A percentile compares a stretch with the other conserved stretches of the same genome.
phyloP scores from a whole-genome alignment of 2,113 vertebrate species.

The Glaucidium brasilianum region DNA sequence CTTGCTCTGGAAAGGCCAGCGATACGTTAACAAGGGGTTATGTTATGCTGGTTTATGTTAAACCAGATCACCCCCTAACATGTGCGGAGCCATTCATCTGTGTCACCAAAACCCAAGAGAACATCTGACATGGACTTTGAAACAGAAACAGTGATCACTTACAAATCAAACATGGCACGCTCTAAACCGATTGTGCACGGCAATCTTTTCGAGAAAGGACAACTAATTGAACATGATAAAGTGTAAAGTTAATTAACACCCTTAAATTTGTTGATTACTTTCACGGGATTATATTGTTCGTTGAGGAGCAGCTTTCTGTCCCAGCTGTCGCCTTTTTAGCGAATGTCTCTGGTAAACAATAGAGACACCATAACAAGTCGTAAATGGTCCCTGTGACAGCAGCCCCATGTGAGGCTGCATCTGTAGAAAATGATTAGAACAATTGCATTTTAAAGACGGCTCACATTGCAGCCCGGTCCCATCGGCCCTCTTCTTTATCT shows the following conservation, averaged over 20 bases:
- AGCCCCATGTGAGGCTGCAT: conserved; percentile 91
- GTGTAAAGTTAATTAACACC: conserved; percentile 99
- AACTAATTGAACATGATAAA: conserved; percentile 99
- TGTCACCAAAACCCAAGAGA: conserved; percentile 85
- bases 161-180: conserved; percentile 91
- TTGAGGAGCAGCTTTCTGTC: conserved; percentile 86
- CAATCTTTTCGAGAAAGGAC: conserved; percentile 86
- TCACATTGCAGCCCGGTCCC: conserved; percentile 83
- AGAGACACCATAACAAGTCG: conserved; percentile 88
- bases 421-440: conserved; percentile 97
- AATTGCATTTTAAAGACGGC: conserved; percentile 96
- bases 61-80: conserved; percentile 82
- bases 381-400: conserved; percentile 89
- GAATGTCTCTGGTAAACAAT: conserved; percentile 89
- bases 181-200: conserved; percentile 88
- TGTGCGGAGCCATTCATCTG: conserved; percentile 84
- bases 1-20: conserved; percentile 59
- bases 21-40: conserved; percentile 77
- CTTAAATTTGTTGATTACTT: conserved; percentile 98
- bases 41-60: conserved; percentile 82
- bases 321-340: conserved; percentile 91
- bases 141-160: conserved; percentile 88
- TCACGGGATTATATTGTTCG: conserved; percentile 88
- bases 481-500: conserved; percentile 85
- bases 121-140: conserved; percentile 83